Evolutionary conservation across 2,888 invertebrate genomes (phyloP).

Genomic region (Catocala fraxini): DNA sequence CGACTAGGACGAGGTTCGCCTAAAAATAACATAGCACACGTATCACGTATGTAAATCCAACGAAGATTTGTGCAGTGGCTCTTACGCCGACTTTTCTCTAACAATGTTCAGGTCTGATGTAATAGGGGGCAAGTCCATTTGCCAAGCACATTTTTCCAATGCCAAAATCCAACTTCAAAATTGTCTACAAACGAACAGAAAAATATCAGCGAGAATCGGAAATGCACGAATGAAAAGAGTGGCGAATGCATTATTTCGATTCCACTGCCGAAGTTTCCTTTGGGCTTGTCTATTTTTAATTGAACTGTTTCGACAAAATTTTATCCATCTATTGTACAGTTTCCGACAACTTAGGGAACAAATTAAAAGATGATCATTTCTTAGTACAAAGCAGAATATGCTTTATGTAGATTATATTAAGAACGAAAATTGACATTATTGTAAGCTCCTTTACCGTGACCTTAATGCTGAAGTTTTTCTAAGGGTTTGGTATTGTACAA

Average conservation of each 20-base stretch:
- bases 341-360: slow-evolving; percentile 35
- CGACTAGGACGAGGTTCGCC: background rate
- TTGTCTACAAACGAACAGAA: too few species aligned
- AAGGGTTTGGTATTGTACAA: slow-evolving; percentile 10
- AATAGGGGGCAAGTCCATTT: too few species aligned
- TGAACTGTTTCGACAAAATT: slow-evolving; percentile 34
- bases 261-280: slow-evolving; percentile 6
- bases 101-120: too few species aligned
- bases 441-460: slow-evolving; percentile 21
- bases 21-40: background rate
- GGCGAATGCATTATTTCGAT: too few species aligned
- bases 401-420: slow-evolving; percentile 20
- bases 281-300: slow-evolving; percentile 30
- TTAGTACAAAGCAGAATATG: slow-evolving; percentile 16
- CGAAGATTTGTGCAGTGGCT: too few species aligned
- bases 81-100: too few species aligned
- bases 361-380: slow-evolving; percentile 46
- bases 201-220: too few species aligned
- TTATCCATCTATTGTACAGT: slow-evolving; percentile 40
- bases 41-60: too few species aligned
- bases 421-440: slow-evolving; percentile 19
- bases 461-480: slow-evolving; percentile 33
- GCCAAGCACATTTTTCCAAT: too few species aligned
- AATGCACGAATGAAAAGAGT: too few species aligned
- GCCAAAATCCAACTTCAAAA: too few species aligned